phyloP scores from a whole-genome alignment of 1,140 invertebrate species.

The Eubasilissa regina region DNA sequence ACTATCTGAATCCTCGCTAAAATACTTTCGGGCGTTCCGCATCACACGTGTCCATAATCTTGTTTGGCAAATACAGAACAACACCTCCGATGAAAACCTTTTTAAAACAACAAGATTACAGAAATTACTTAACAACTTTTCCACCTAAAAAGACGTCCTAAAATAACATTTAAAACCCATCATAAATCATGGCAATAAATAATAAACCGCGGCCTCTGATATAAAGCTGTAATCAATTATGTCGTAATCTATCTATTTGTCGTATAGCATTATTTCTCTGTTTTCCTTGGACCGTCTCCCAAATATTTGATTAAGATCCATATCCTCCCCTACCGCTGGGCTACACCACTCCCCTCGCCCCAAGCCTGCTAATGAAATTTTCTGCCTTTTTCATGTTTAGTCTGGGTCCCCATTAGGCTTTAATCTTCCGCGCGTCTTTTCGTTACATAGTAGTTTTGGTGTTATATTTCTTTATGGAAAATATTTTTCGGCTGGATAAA shows the following conservation, averaged over 20 bases:
- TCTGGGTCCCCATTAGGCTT: slow-evolving; percentile 10
- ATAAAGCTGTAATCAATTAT: slow-evolving; percentile 31
- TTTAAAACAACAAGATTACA: too few species aligned
- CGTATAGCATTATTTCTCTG: slow-evolving; percentile 11
- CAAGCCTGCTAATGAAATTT: slow-evolving; percentile 14
- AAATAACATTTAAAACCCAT: too few species aligned
- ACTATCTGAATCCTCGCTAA: too few species aligned
- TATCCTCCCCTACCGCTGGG: not conserved
- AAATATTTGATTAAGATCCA: slow-evolving; percentile 48
- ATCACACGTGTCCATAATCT: too few species aligned
- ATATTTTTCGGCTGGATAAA: not conserved
- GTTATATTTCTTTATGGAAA: not conserved
- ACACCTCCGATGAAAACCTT: too few species aligned
- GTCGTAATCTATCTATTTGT: slow-evolving; percentile 34
- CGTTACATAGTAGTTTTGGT: slow-evolving; percentile 3
- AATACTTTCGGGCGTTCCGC: too few species aligned
- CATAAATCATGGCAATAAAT: slow-evolving; percentile 13
- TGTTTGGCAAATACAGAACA: too few species aligned
- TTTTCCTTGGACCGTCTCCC: slow-evolving; percentile 20
- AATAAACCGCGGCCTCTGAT: slow-evolving; percentile 2
- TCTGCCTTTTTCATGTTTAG: slow-evolving; percentile 5
- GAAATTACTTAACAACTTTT: too few species aligned
- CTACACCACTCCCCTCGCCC: not conserved
- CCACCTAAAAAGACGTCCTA: too few species aligned
- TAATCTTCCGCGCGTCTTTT: slow-evolving; percentile 28